phyloP scores from a whole-genome alignment of 2,888 invertebrate genomes.

The Acanthosepion pharaonis region DNA sequence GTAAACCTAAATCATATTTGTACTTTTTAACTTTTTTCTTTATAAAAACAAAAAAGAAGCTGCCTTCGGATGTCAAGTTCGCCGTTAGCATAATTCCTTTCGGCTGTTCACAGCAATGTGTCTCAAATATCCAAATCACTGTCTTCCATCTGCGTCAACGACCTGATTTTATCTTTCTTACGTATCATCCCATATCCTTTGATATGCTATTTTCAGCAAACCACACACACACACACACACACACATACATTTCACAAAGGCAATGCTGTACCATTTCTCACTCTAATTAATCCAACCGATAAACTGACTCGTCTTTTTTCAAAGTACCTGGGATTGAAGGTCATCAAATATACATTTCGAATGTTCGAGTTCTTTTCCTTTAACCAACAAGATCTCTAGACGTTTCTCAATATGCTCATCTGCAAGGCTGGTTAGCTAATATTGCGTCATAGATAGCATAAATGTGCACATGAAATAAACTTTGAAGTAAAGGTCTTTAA shows the following conservation, averaged over 20 bases:
- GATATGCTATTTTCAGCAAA: neutral
- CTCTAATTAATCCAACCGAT: neutral
- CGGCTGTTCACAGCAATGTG: neutral
- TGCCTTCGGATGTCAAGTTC: neutral
- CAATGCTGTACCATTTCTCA: neutral
- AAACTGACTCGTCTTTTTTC: neutral
- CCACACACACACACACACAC: neutral
- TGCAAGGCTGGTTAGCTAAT: too few species aligned
- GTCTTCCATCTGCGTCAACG: neutral
- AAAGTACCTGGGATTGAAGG: neutral
- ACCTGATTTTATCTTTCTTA: neutral
- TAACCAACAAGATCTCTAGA: too few species aligned
- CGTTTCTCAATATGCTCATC: too few species aligned
- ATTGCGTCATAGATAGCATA: too few species aligned
- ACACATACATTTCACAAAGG: neutral
- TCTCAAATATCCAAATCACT: neutral
- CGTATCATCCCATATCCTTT: neutral
- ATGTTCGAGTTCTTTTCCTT: neutral
- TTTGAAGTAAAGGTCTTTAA: too few species aligned
- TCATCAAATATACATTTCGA: neutral
- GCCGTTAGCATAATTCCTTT: neutral
- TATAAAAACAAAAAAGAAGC: neutral
- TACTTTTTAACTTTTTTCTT: neutral
- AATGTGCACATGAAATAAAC: too few species aligned
- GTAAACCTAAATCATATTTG: neutral